These are phyloP conservation scores for Dicerorhinus sumatrensis DNA, from an alignment of 2,113 vertebrate genomes.

Conservation along the genomic window DNA sequence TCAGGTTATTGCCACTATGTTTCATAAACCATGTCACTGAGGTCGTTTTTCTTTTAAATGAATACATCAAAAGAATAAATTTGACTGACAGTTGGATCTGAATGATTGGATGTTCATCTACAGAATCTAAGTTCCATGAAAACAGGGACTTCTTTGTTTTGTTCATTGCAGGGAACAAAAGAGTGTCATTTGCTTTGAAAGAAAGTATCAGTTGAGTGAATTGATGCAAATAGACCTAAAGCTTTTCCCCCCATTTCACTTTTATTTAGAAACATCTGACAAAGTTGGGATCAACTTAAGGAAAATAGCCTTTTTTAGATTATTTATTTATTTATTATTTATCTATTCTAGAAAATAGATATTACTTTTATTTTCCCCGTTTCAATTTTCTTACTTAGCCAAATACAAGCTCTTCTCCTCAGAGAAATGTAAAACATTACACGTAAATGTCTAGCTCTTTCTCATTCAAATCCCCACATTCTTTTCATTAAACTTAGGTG, in stretches of 20 bases:
- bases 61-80: not conserved
- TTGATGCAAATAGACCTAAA: not conserved
- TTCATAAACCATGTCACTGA: not conserved
- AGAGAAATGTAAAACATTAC: not conserved
- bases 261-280: not conserved
- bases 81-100: not conserved
- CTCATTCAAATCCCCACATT: conserved; percentile 35
- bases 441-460: not conserved
- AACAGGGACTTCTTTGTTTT: not conserved
- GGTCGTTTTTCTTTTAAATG: conserved; percentile 48
- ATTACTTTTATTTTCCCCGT: not conserved
- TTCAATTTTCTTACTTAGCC: not conserved
- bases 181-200: not conserved
- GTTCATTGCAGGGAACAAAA: not conserved
- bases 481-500: not conserved
- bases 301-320: not conserved
- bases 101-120: not conserved
- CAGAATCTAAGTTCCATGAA: not conserved
- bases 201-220: not conserved
- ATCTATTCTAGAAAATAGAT: not conserved
- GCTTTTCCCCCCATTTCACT: not conserved
- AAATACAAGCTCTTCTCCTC: not conserved
- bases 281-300: not conserved
- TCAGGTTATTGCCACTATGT: not conserved
- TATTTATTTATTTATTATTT: too few relatives aligned